Evolutionary conservation across 1,140 invertebrate species (phyloP).

Genomic region (Lordiphosa mommai): DNA sequence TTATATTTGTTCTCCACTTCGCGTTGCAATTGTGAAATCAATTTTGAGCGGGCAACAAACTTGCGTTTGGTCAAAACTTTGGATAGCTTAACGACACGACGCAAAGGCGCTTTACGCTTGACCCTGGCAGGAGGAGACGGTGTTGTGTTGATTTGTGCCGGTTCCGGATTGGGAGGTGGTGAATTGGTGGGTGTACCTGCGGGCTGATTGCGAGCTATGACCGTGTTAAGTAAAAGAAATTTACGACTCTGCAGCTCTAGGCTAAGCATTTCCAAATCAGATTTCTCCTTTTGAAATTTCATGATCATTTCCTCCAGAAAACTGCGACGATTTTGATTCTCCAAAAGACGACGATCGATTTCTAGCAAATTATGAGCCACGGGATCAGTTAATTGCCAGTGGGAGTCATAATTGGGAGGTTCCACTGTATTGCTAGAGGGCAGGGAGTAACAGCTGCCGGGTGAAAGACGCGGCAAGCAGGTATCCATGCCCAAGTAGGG

Average conservation of each 20-base stretch:
- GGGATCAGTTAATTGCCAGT: constrained; percentile 13
- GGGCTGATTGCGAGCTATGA: constrained; percentile 11
- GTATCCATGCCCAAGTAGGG: constrained; percentile 29
- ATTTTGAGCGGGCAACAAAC: background rate
- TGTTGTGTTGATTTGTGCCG: background rate
- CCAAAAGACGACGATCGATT: constrained; percentile 63
- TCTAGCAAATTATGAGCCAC: constrained; percentile 53
- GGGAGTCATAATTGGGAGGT: background rate
- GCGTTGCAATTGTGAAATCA: background rate
- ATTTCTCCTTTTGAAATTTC: constrained; percentile 72
- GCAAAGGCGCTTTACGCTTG: background rate
- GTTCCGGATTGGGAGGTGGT: constrained; percentile 7
- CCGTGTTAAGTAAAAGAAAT: constrained; percentile 53
- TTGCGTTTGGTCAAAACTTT: constrained; percentile 21
- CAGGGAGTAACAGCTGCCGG: constrained; percentile 1
- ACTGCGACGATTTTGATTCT: constrained; percentile 62
- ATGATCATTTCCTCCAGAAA: constrained; percentile 73
- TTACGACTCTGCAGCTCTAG: constrained; percentile 68
- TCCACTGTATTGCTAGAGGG: background rate
- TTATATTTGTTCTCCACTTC: background rate
- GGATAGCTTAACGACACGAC: constrained; percentile 1
- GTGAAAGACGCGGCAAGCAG: constrained; percentile 6
- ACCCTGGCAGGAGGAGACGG: background rate
- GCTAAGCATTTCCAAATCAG: constrained; percentile 51
- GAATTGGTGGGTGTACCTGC: constrained; percentile 9